These are phyloP conservation scores for Pheosia gnoma DNA, from an alignment of 2,888 invertebrate genomes.

Conservation along the genomic window DNA sequence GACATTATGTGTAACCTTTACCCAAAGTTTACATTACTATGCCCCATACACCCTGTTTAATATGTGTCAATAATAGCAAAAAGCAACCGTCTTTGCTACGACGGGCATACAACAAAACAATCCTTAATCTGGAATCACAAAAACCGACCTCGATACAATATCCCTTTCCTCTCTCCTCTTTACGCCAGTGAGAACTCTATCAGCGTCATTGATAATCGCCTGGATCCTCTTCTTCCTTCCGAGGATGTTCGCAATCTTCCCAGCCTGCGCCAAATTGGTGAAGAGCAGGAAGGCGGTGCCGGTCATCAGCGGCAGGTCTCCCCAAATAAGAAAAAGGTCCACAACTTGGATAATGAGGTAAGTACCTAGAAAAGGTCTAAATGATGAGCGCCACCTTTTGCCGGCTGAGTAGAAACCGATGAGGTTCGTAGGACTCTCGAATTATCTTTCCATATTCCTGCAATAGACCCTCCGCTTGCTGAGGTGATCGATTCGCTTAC, in stretches of 20 bases:
- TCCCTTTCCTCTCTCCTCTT: constrained; percentile 43
- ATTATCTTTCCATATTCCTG: too few relatives aligned
- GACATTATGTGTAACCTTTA: too few relatives aligned
- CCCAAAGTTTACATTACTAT: too few relatives aligned
- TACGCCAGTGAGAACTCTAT: constrained; percentile 47
- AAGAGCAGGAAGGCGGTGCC: constrained; percentile 72
- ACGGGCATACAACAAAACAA: too few relatives aligned
- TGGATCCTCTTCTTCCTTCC: constrained; percentile 49
- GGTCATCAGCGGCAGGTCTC: constrained; percentile 74
- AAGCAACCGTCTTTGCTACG: too few relatives aligned
- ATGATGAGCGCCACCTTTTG: background rate
- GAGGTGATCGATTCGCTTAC: too few relatives aligned
- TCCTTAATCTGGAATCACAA: background rate
- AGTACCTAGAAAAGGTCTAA: constrained; percentile 52
- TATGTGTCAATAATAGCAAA: too few relatives aligned
- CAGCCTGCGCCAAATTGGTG: constrained; percentile 72
- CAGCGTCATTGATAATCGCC: constrained; percentile 52
- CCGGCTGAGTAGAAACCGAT: too few relatives aligned
- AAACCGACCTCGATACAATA: constrained; percentile 60
- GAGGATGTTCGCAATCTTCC: constrained; percentile 67
- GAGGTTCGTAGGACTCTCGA: too few relatives aligned
- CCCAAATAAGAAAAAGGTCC: constrained; percentile 76
- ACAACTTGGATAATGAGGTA: constrained; percentile 76
- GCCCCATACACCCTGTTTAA: too few relatives aligned
- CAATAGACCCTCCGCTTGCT: too few relatives aligned